Percentiles rank a stretch among this genome's conserved stretches.
phyloP scores from a whole-genome alignment of 2,113 vertebrate genomes.

The Hirundichthys speculiger region DNA sequence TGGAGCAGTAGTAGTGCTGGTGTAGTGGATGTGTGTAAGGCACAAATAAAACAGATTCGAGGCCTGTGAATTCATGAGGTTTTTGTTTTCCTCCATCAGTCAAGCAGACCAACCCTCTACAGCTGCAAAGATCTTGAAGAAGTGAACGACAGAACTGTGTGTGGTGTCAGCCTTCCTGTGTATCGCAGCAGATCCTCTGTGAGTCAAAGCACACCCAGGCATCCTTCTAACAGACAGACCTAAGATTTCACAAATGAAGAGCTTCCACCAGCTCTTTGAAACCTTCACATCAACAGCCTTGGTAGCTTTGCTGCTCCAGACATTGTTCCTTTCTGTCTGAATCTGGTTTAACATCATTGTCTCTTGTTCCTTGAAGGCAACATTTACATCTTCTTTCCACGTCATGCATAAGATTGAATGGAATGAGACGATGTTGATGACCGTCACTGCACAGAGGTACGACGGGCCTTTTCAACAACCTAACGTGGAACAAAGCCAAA shows the following conservation, averaged over 20 bases:
- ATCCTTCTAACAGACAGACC: not conserved
- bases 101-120: slow-evolving; percentile 35
- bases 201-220: slow-evolving; percentile 32
- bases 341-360: not conserved
- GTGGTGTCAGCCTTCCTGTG: slow-evolving; percentile 73
- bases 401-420: slow-evolving; percentile 44
- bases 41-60: too few relatives aligned
- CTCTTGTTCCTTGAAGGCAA: slow-evolving; percentile 46
- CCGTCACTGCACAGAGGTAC: slow-evolving; percentile 71
- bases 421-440: slow-evolving; percentile 62
- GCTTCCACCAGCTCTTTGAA: not conserved
- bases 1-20: too few relatives aligned
- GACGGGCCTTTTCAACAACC: not conserved
- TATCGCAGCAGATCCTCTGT: slow-evolving; percentile 67
- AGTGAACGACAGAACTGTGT: slow-evolving; percentile 54
- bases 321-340: not conserved
- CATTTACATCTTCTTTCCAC: slow-evolving; percentile 59
- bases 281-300: not conserved
- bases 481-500: not conserved
- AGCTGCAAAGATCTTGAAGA: slow-evolving; percentile 50
- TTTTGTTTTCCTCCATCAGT: slow-evolving; percentile 42
- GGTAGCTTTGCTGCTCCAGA: not conserved
- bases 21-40: too few relatives aligned
- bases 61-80: not conserved
- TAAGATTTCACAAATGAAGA: not conserved